Percentiles rank a stretch among this genome's conserved stretches.
Evolutionary conservation across 2,888 invertebrate species (phyloP).

Genomic region (Urechis unicinctus): DNA sequence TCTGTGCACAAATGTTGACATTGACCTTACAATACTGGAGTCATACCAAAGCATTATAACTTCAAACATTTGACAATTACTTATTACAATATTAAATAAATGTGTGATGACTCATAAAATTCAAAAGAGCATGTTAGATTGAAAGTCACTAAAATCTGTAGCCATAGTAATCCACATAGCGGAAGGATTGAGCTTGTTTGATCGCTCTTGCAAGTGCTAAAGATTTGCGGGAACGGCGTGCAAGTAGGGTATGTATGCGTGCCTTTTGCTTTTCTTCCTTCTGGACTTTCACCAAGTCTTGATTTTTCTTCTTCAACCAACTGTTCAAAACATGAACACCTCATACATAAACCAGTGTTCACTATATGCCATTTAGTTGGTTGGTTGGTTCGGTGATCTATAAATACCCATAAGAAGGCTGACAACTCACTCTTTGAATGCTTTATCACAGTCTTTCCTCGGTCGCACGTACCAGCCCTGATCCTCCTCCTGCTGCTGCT

Average conservation of each 20-base stretch:
- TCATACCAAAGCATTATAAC: no score
- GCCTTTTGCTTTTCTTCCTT: background rate
- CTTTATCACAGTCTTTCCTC: background rate
- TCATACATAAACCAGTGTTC: background rate
- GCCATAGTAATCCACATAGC: slow-evolving; percentile 39
- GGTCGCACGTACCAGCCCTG: background rate
- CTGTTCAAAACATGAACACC: background rate
- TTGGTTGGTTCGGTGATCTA: no score
- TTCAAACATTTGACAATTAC: no score
- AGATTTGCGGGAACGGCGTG: background rate
- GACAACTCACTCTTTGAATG: background rate
- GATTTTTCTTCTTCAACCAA: background rate
- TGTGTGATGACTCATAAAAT: no score
- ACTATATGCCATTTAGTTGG: no score
- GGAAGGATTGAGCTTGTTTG: slow-evolving; percentile 28
- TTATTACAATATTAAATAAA: no score
- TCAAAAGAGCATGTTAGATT: no score
- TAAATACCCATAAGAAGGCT: background rate
- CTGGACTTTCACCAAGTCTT: background rate
- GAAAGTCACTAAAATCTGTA: no score
- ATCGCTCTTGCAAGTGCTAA: slow-evolving; percentile 15
- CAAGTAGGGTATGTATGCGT: background rate
- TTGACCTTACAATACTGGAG: no score
- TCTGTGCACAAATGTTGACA: no score
- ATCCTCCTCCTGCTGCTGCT: background rate